Evolutionary conservation across 2,888 invertebrate species (phyloP), one percentile per base, ranked within the genome.

Genomic region (Tortricodes alternella): DNA sequence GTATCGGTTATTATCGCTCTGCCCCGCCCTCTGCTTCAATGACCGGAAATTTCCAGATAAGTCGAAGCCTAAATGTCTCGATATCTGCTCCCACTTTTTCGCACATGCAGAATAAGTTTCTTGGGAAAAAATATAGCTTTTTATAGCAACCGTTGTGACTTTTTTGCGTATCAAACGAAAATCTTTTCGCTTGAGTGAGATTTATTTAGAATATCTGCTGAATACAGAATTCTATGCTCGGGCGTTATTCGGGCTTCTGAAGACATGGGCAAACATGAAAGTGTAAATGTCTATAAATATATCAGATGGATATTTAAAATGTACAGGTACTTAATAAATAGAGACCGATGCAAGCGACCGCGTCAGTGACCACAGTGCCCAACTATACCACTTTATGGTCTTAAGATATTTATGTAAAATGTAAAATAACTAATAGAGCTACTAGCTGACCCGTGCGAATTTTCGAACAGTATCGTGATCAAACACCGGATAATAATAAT

Each of bases 1-100:
- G 67, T 73, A 73, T 67, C 70, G 66, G 65, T 67, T 71, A 72
- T 71, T 74, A 68, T 71, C 72, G 71, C 73, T 65, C 64, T 66
- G 66, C 71, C 74, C 72, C 24, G 68, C 72, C 68, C 69, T 67
- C 59, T 62, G 78, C 75, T 74, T 71, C 79, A 83, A 83, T 84
- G 83, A 79, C 80, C 78, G 83, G 82, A 80, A 85, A 80, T 76
- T 67, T 67, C 62, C 65, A 67, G 85, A 85, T 85, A 85, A 85
- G 77, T 80, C 79, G 73, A 71, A 67, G 66, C 71, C 65, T 74
- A 73, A 70, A 72, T 70, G 58, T 59, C 72, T 70, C 69, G 65
- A 80, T 76, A 75, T 76, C 74, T 65, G 63, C 64, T 62, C 64
- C 49, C 63, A 70, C 71, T 78, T 78, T 75, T 76, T 73, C 62